A percentile compares a stretch with the other conserved stretches of the same genome.
phyloP scores from a whole-genome alignment of 2,113 vertebrate species.

The Sphyrna mokarran region DNA sequence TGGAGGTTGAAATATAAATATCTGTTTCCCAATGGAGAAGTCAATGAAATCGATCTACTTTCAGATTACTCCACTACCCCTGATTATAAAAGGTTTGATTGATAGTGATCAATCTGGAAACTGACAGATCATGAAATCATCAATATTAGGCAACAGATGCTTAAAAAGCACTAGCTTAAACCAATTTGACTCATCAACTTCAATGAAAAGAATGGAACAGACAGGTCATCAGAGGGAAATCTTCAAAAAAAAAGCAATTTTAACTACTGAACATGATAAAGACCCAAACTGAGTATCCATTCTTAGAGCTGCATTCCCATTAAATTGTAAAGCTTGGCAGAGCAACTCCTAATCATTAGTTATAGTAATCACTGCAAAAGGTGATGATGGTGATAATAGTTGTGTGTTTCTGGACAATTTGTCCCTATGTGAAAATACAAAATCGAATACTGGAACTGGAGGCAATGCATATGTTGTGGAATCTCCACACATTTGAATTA shows the following conservation, averaged over 20 bases:
- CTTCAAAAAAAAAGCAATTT: neutral
- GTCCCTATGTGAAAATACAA: neutral
- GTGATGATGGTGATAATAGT: neutral
- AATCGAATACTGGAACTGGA: neutral
- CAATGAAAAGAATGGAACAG: neutral
- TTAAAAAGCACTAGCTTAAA: neutral
- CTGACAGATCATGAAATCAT: neutral
- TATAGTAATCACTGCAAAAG: neutral
- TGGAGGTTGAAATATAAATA: neutral
- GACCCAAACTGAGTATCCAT: neutral
- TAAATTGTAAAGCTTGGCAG: neutral
- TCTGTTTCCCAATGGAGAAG: constrained; percentile 16
- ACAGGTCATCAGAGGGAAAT: neutral
- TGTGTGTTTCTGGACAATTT: neutral
- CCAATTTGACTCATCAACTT: neutral
- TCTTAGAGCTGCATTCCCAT: neutral
- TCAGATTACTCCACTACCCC: neutral
- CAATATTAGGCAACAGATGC: neutral
- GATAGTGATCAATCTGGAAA: neutral
- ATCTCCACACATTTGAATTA: neutral
- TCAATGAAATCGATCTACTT: neutral
- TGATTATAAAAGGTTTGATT: neutral
- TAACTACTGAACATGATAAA: neutral
- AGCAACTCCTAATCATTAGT: neutral
- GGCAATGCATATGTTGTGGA: neutral